Evolutionary conservation across 2,797 vertebrate species (phyloP).

Genomic region (Cryptoblepharus egeriae): DNA sequence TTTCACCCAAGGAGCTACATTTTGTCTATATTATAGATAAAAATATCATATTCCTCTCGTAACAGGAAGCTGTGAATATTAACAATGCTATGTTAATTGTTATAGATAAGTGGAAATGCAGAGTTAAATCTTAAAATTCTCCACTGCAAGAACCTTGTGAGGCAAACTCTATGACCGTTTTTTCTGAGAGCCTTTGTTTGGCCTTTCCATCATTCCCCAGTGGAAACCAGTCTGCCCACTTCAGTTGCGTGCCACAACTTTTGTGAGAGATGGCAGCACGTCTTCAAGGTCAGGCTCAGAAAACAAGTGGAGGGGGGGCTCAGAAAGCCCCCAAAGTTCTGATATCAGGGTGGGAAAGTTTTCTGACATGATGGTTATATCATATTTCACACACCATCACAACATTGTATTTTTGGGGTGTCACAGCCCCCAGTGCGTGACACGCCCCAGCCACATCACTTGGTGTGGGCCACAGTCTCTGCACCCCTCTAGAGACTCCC

Average conservation of each 20-base stretch:
- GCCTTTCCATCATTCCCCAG: neutral
- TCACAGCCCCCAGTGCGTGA: no score
- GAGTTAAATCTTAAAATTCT: slow-evolving; percentile 62
- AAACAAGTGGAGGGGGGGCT: no score
- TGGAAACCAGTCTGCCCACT: neutral
- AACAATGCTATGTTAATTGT: slow-evolving; percentile 27
- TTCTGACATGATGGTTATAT: no score
- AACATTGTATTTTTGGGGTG: no score
- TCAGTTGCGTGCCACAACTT: neutral
- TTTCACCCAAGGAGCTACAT: slow-evolving; percentile 58
- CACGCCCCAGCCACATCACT: no score
- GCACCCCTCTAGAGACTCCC: no score
- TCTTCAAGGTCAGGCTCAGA: no score
- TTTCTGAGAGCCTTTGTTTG: neutral
- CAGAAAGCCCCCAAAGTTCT: no score
- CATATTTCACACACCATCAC: no score
- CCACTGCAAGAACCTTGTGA: slow-evolving; percentile 51
- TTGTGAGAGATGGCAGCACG: neutral
- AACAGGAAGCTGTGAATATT: slow-evolving; percentile 75
- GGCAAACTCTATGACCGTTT: slow-evolving; percentile 3
- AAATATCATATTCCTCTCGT: slow-evolving; percentile 74
- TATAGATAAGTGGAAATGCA: slow-evolving; percentile 70
- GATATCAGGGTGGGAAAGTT: no score
- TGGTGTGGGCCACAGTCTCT: no score
- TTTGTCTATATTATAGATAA: slow-evolving; percentile 71